Conservation (phyloP, 2,113 vertebrate species). For the Trinectes maculatus region DNA sequence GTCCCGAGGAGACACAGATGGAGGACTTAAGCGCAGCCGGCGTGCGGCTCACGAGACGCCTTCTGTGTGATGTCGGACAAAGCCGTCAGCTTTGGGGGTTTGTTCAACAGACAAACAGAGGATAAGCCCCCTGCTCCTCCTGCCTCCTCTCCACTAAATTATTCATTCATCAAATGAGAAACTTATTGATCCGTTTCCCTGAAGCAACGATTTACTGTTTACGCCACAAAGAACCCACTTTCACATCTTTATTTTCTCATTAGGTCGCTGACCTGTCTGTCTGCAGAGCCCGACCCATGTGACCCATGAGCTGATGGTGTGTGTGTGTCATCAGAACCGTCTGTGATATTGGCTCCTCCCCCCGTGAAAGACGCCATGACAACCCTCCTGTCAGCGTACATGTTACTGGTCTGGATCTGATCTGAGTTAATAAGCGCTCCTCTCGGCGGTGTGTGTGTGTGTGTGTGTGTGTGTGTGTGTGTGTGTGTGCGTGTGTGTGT, state of each 20-base stretch:
- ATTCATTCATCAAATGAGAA: no score
- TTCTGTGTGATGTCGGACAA: background rate
- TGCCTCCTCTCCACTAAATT: no score
- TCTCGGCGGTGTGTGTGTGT: conserved; percentile 10
- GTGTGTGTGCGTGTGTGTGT: no score
- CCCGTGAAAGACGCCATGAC: background rate
- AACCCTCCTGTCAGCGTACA: conserved; percentile 13
- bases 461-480: background rate
- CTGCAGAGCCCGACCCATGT: background rate
- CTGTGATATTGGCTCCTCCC: background rate
- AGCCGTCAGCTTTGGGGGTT: background rate
- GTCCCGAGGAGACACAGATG: background rate
- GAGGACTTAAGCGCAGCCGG: background rate
- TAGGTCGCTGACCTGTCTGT: background rate
- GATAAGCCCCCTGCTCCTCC: no score
- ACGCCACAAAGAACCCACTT: no score
- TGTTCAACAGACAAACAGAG: no score
- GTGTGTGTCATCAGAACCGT: background rate
- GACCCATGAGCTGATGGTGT: background rate
- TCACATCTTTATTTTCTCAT: background rate
- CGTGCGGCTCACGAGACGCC: background rate
- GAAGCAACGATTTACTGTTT: background rate
- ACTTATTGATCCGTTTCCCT: no score
- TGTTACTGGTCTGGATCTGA: conserved; percentile 6
- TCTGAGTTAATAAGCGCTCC: conserved; percentile 12